Conservation (phyloP, 2,888 invertebrate genomes). For the Apotomis turbidana region DNA sequence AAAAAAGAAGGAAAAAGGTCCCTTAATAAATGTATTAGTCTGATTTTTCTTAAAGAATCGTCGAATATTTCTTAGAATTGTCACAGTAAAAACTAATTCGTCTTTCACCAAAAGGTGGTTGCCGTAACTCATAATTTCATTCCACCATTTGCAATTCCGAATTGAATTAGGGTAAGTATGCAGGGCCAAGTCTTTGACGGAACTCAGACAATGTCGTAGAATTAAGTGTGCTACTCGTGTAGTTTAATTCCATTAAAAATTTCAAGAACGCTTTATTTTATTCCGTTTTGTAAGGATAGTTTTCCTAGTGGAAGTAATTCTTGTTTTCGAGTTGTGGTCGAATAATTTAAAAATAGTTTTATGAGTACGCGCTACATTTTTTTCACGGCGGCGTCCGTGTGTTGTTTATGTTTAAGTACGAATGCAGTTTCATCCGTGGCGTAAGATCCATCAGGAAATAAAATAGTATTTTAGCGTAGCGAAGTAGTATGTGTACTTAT, state of each 20-base stretch:
- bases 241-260: slow-evolving; percentile 15
- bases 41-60: too few species aligned
- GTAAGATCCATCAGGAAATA: too few species aligned
- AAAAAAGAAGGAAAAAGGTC: too few species aligned
- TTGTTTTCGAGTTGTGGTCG: not conserved
- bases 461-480: too few species aligned
- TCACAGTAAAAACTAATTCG: too few species aligned
- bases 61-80: too few species aligned
- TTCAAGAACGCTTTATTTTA: slow-evolving; percentile 21
- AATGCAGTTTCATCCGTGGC: too few species aligned
- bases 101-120: not conserved
- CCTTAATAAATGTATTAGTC: too few species aligned
- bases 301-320: slow-evolving; percentile 17
- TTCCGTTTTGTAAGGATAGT: slow-evolving; percentile 16
- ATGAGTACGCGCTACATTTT: not conserved
- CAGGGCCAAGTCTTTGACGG: slow-evolving; percentile 10
- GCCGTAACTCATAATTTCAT: slow-evolving; percentile 13
- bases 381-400: not conserved
- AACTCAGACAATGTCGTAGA: slow-evolving; percentile 11
- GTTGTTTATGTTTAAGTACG: too few species aligned
- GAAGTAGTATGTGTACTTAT: too few species aligned
- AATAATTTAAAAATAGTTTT: not conserved
- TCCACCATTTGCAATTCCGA: slow-evolving; percentile 13
- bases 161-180: slow-evolving; percentile 22
- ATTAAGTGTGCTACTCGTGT: slow-evolving; percentile 8